These are phyloP conservation scores for Peromyscus attwateri DNA, from an alignment of 2,797 vertebrate genomes.

Conservation along the genomic window DNA sequence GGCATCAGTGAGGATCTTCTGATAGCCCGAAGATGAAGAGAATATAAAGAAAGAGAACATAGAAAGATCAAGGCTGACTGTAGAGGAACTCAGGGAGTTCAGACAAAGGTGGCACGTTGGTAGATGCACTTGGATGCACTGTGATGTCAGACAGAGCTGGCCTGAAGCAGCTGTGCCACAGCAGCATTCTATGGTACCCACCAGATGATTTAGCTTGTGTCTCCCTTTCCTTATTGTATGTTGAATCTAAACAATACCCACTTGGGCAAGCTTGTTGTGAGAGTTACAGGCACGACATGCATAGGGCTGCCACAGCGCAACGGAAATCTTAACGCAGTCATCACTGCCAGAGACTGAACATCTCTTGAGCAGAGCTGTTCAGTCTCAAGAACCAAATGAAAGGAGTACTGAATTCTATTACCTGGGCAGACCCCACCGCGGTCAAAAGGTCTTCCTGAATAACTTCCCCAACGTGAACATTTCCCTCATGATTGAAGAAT, in stretches of 20 bases:
- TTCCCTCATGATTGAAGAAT: background rate
- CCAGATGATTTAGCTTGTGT: background rate
- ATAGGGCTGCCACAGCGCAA: background rate
- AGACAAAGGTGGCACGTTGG: background rate
- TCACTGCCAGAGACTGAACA: too few species aligned
- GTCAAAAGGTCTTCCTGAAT: slow-evolving; percentile 13
- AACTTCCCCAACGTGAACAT: background rate
- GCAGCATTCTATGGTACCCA: background rate
- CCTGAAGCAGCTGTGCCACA: background rate
- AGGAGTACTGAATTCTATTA: background rate
- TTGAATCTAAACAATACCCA: background rate
- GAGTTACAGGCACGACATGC: background rate
- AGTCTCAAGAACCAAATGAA: background rate
- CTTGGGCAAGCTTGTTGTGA: background rate
- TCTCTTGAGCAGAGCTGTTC: background rate
- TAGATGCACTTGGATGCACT: background rate
- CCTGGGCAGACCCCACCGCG: background rate
- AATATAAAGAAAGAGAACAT: background rate
- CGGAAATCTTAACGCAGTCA: background rate
- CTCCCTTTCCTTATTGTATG: slow-evolving; percentile 4
- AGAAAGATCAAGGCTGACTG: background rate
- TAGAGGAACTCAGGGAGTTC: background rate
- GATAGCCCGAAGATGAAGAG: background rate
- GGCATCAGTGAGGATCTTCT: background rate
- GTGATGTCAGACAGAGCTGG: background rate